Percentiles rank a stretch among this genome's conserved stretches.
phyloP scores from a whole-genome alignment of 2,113 vertebrate genomes.

The Aviceda subcristata region DNA sequence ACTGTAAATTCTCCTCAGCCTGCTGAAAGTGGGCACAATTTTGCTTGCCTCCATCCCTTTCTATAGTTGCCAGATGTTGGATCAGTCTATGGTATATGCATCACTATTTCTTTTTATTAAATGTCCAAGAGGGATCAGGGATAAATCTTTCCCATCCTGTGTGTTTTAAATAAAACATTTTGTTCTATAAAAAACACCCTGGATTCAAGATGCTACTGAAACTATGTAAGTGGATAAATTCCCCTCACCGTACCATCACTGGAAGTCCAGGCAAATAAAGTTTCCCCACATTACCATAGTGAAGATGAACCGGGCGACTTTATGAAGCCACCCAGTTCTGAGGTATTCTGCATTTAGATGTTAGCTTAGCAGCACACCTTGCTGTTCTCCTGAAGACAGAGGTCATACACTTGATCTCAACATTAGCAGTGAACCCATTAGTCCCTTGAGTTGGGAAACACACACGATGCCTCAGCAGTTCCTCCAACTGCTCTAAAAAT shows the following conservation, averaged over 20 bases:
- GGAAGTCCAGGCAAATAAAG: background rate
- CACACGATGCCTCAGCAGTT: fast-evolving
- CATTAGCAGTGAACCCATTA: background rate
- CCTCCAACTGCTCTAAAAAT: background rate
- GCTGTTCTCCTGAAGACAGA: background rate
- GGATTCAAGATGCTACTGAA: background rate
- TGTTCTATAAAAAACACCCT: background rate
- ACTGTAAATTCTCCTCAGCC: background rate
- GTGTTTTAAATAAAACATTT: background rate
- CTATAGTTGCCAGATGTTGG: background rate
- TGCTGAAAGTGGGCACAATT: background rate
- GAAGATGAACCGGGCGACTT: background rate
- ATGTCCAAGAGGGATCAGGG: background rate
- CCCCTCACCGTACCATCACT: background rate
- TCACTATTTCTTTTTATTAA: background rate
- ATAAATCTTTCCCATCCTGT: background rate
- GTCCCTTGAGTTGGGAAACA: background rate
- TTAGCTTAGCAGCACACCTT: background rate
- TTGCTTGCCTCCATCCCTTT: background rate
- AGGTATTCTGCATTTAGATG: background rate
- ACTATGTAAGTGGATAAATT: background rate
- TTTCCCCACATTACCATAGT: background rate
- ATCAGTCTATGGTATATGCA: background rate
- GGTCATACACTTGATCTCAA: background rate
- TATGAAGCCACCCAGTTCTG: background rate